A percentile compares a stretch with the other conserved stretches of the same genome.
Evolutionary conservation across 2,113 vertebrate species (phyloP).

Genomic region (Podarcis cretensis): DNA sequence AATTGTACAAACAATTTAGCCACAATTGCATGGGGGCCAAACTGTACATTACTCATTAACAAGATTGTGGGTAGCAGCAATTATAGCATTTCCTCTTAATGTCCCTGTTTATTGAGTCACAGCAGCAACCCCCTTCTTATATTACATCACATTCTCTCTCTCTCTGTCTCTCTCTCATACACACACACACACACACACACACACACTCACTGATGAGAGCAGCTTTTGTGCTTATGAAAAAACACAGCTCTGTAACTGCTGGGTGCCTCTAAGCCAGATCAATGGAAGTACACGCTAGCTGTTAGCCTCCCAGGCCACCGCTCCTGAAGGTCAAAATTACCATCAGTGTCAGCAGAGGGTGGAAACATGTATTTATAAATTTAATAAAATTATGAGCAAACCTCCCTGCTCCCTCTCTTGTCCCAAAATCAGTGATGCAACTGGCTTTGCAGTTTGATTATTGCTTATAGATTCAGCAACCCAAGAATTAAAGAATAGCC

Average conservation of each 20-base stretch:
- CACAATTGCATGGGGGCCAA: conserved; percentile 82
- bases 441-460: conserved; percentile 98
- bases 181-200: conserved; percentile 76
- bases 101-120: conserved; percentile 88
- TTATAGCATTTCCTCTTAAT: conserved; percentile 86
- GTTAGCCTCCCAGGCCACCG: conserved; percentile 78
- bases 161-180: conserved; percentile 69
- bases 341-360: conserved; percentile 89
- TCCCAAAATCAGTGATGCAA: conserved; percentile 75
- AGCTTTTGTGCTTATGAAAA: conserved; percentile 79
- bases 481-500: conserved; percentile 98
- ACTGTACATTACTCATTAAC: conserved; percentile 91
- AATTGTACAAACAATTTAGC: conserved; percentile 89
- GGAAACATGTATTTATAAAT: conserved; percentile 62
- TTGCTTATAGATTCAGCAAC: conserved; percentile 99
- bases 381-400: conserved; percentile 87
- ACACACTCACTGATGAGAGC: conserved; percentile 80
- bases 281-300: conserved; percentile 84
- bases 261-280: conserved; percentile 82
- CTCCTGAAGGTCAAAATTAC: conserved; percentile 92
- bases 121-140: conserved; percentile 82
- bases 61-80: conserved; percentile 86
- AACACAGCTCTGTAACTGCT: conserved; percentile 76
- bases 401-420: background rate
- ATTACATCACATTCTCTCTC: conserved; percentile 73